Conservation (phyloP, 2,113 vertebrate species). For the Trematomus loennbergii region DNA sequence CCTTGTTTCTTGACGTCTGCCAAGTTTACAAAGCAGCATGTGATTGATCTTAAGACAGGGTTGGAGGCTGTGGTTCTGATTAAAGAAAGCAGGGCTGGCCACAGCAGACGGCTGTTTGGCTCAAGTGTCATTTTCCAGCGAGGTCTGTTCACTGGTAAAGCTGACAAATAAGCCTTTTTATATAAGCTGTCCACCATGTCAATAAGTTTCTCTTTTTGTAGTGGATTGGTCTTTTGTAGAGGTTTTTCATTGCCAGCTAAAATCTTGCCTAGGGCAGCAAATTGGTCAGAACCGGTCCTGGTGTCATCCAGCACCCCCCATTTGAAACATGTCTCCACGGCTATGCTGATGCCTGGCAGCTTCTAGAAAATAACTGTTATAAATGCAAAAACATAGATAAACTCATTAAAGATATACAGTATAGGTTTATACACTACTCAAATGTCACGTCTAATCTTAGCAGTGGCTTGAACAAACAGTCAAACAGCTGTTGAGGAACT, state of each 20-base stretch:
- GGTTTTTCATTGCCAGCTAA: too few species aligned
- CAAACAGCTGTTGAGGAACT: neutral
- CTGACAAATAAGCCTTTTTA: too few species aligned
- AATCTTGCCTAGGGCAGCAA: too few species aligned
- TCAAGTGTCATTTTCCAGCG: neutral
- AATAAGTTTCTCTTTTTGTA: too few species aligned
- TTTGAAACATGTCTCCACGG: too few species aligned
- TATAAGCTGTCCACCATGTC: too few species aligned
- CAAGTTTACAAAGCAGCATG: neutral
- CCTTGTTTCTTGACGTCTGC: constrained; percentile 58
- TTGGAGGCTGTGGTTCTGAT: neutral
- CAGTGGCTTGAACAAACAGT: neutral
- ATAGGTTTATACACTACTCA: neutral
- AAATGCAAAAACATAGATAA: neutral
- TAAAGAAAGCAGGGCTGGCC: neutral
- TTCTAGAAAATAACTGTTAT: neutral
- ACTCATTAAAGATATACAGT: neutral
- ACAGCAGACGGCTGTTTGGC: constrained; percentile 1
- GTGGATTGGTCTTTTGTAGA: too few species aligned
- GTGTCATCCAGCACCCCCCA: too few species aligned
- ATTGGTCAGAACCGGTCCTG: too few species aligned
- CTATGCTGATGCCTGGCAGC: neutral
- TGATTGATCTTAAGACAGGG: neutral
- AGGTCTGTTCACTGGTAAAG: neutral
- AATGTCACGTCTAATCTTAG: neutral